Evolutionary conservation across 2,888 invertebrate genomes (phyloP).

Genomic region (Lissocephala sabroskyi): DNA sequence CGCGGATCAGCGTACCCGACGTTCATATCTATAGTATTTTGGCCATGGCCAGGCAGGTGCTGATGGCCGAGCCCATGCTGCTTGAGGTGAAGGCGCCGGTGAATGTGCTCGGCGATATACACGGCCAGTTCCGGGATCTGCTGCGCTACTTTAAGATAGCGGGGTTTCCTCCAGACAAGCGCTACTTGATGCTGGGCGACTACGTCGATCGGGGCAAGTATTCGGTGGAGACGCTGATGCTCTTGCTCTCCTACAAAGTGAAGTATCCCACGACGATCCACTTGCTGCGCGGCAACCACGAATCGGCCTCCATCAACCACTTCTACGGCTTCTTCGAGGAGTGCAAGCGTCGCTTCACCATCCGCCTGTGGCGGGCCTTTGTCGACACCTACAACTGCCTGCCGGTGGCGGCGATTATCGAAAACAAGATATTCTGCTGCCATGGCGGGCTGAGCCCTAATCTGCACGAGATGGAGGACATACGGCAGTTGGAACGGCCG

Average conservation of each 20-base stretch:
- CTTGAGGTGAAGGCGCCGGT: constrained; percentile 97
- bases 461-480: constrained; percentile 97
- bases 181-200: constrained; percentile 28
- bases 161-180: constrained; percentile 20
- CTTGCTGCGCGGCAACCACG: constrained; percentile 69
- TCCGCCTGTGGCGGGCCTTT: constrained; percentile 99
- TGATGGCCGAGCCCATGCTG: constrained; percentile 97
- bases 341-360: constrained; percentile 94
- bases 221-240: constrained; percentile 28
- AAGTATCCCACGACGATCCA: constrained; percentile 20
- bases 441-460: constrained; percentile 90
- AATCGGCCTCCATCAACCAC: constrained; percentile 97
- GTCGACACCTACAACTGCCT: constrained; percentile 99
- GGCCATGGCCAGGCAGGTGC: constrained; percentile 96
- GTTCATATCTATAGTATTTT: constrained; percentile 90
- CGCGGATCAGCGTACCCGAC: constrained; percentile 11
- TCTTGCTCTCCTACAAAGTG: constrained; percentile 28
- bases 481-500: constrained; percentile 96
- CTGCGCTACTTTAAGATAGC: constrained; percentile 20
- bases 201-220: constrained; percentile 33
- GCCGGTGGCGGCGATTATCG: constrained; percentile 95
- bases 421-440: constrained; percentile 82
- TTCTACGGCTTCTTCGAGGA: constrained; percentile 98
- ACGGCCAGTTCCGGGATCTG: constrained; percentile 29
- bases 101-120: constrained; percentile 89